phyloP scores from a whole-genome alignment of 2,113 vertebrate species.

The Hippocampus zosterae region DNA sequence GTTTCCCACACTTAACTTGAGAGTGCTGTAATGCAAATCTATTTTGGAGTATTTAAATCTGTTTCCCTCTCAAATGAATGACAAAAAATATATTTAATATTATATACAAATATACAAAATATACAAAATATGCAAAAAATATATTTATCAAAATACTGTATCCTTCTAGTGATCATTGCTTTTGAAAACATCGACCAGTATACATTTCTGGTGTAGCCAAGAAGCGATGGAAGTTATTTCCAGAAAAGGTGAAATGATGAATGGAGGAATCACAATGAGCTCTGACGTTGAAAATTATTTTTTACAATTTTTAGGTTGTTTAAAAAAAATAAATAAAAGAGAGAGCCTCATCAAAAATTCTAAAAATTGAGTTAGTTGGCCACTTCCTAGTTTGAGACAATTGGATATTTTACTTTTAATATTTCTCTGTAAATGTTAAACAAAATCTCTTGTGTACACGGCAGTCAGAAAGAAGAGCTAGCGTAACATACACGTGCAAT shows the following conservation, averaged over 20 bases:
- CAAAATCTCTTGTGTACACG: neutral
- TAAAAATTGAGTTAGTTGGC: too few relatives aligned
- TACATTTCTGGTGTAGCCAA: neutral
- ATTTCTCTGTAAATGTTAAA: neutral
- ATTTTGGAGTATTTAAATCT: slow-evolving; percentile 1
- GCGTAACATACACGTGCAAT: neutral
- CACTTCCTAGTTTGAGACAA: neutral
- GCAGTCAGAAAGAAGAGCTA: neutral
- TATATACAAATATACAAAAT: too few relatives aligned
- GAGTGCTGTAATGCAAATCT: neutral
- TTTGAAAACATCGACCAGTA: neutral
- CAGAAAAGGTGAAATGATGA: neutral
- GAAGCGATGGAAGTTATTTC: neutral
- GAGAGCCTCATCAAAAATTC: too few relatives aligned
- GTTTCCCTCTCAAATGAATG: slow-evolving; percentile 1
- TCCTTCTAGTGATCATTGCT: neutral
- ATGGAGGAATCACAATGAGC: neutral
- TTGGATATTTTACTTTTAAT: neutral
- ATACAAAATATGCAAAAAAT: too few relatives aligned
- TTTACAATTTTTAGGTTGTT: too few relatives aligned
- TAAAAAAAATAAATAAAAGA: too few relatives aligned
- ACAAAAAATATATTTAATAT: neutral
- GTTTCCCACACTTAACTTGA: neutral
- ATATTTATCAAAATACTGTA: neutral
- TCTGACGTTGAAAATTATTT: too few relatives aligned